Evolutionary conservation across 2,113 vertebrate species (phyloP), one percentile per base, ranked within the genome.

Genomic region (Sinocyclocheilus rhinocerous): DNA sequence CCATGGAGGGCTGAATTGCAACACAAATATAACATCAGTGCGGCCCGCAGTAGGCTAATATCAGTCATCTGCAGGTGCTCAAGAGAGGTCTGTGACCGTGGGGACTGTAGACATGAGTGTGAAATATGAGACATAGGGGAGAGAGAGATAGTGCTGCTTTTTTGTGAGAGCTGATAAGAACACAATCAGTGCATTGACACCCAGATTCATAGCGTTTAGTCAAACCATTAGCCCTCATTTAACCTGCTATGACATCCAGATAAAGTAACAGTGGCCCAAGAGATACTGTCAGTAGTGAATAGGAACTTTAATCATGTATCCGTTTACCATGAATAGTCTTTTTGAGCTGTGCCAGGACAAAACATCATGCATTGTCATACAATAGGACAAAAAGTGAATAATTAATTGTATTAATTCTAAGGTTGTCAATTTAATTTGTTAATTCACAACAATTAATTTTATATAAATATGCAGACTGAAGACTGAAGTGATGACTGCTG

Each of bases 61-160:
- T 81, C 52, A 83, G 76, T 83, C 73, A 78, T 75, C n/a, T 45
- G 45, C 39, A n/a, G 52, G 33, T 85, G 42, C 33, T 59, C 22
- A n/a, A 26, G n/a, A 39, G 42, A 79, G 67, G 45, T 63, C 65
- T 63, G 69, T 42, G 84, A 39, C 85, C 16, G 36, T 22, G 16
- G 63, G 6, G 52, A 83, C 65, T 83, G 24, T 42, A 86, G 24
- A 75, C 67, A 86, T 80, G 57, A 70, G 36, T 67, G 61, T 85
- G 89, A 91, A 86, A 84, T 87, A 88, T 89, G 87, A 86, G 84
- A 61, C 50, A 78, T 86, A 85, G 87, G 50, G 83, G 86, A 67
- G 18, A 65, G 84, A 89, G 88, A 87, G 67, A 87, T 86, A 84
- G 83, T 57, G 84, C 59, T 80, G 83, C 73, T 65, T 88, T 85